Percentiles rank a stretch among this genome's conserved stretches.
These are phyloP conservation scores for Chloroceryle aenea DNA, from an alignment of 2,113 vertebrate species.

Conservation along the genomic window DNA sequence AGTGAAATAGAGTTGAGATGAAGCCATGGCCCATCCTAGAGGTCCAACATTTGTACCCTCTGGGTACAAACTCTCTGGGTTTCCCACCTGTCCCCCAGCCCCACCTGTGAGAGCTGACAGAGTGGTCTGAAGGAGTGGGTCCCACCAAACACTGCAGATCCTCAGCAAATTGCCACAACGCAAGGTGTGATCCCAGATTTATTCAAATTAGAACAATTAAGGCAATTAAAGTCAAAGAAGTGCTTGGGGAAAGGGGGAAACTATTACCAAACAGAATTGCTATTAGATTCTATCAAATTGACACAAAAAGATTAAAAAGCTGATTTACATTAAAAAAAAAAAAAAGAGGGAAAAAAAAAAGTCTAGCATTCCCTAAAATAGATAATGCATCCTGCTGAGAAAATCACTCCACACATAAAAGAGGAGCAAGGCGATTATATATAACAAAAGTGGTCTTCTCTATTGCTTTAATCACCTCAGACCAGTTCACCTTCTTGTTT, in stretches of 20 bases:
- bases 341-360: neutral
- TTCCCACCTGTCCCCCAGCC: neutral
- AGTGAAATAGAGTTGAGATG: neutral
- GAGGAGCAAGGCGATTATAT: conserved; percentile 77
- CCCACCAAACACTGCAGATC: neutral
- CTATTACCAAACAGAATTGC: conserved; percentile 71
- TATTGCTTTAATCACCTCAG: conserved; percentile 79
- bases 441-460: conserved; percentile 78
- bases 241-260: conserved; percentile 15
- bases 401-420: conserved; percentile 76
- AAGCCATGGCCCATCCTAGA: neutral
- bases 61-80: neutral
- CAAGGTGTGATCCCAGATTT: conserved; percentile 73
- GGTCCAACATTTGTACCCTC: neutral
- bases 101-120: neutral
- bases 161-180: conserved; percentile 61
- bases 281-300: conserved; percentile 76
- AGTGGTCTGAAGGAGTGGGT: neutral
- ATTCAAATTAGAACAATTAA: conserved; percentile 78
- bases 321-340: conserved; percentile 68
- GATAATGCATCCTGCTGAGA: conserved; percentile 74
- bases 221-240: conserved; percentile 77
- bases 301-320: conserved; percentile 79
- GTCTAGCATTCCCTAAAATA: conserved; percentile 74
- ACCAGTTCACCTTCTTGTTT: conserved; percentile 76